A percentile compares a stretch with the other conserved stretches of the same genome.
Evolutionary conservation across 2,113 vertebrate species (phyloP).

Genomic region (Excalfactoria chinensis): DNA sequence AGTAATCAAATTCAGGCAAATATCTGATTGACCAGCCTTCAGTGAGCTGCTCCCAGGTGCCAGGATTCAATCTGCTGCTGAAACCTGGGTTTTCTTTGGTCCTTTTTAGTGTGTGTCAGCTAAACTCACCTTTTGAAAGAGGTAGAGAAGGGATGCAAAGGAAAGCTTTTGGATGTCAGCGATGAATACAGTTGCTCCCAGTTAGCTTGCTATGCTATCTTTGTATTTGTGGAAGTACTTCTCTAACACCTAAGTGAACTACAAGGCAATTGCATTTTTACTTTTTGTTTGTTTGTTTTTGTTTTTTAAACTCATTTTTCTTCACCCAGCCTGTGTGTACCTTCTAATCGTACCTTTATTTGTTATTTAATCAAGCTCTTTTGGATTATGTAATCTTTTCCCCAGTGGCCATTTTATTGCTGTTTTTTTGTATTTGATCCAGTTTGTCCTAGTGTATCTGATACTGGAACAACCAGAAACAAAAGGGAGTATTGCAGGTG

Average conservation of each 20-base stretch:
- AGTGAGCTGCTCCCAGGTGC: neutral
- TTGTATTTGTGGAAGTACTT: neutral
- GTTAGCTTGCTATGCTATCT: neutral
- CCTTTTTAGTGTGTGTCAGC: neutral
- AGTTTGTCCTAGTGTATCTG: neutral
- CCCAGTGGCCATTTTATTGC: neutral
- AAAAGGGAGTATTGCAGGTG: neutral
- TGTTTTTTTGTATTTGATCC: neutral
- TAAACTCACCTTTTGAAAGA: neutral
- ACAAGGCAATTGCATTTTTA: neutral
- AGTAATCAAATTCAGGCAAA: neutral
- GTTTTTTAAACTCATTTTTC: neutral
- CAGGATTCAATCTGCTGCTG: fast-evolving
- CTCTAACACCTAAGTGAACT: neutral
- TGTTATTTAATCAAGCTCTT: neutral
- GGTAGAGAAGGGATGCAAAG: neutral
- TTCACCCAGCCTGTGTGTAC: neutral
- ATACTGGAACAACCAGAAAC: neutral
- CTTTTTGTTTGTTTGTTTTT: neutral
- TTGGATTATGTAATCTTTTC: neutral
- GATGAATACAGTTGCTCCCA: neutral
- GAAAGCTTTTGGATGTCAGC: neutral
- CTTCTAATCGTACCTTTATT: neutral
- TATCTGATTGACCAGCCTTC: neutral
- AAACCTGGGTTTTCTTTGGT: neutral